Evolutionary conservation across 2,888 invertebrate genomes (phyloP), one percentile per base, ranked within the genome.

Genomic region (Hanleya hanleyi): DNA sequence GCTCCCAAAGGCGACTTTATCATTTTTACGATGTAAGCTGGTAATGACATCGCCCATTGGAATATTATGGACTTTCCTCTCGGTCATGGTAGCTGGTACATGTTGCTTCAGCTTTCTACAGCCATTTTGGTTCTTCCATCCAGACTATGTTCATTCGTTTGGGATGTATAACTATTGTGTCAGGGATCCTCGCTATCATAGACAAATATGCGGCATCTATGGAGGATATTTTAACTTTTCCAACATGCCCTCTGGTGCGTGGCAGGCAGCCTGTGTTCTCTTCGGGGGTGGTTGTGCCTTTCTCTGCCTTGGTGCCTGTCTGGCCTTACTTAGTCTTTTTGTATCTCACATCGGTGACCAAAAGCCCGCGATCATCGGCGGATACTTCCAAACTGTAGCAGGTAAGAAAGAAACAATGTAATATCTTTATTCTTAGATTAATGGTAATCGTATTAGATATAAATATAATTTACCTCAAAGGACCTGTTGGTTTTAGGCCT

Each of bases 61-160:
- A 26, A 57, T 80, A 29, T 81, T 91, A 33, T 91, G 91, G 91
- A 84, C 88, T 0, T 72, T 89, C 18, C 79, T 91, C 38, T 90
- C 91, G 4, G 77, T 90, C 35, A 78, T 88, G 22, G 88, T 91
- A 37, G 89, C 90, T 1, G 85, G 85, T 69, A 83, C 89, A 5
- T 88, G 89, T 65, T 87, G 87, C 4, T 89, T 88, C 75, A 88
- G 89, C 61, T 90, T 91, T 77, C 82, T 91, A 3, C 91, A 91
- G 72, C 90, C 90, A 0, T 89, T 89, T 70, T 91, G 91, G 91
- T 84, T 91, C 70, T 83, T 90, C 32, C 87, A 86, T 69, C 78
- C 79, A 22, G 79, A 83, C 66, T 76, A 78, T 38, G 70, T 81
- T 3, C 82, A 84, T 73, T 81, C 83, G 6, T 85, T 87, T 67